A percentile compares a stretch with the other conserved stretches of the same genome.
Evolutionary conservation across 2,888 invertebrate genomes (phyloP).

Genomic region (Reticulitermes lucifugus): DNA sequence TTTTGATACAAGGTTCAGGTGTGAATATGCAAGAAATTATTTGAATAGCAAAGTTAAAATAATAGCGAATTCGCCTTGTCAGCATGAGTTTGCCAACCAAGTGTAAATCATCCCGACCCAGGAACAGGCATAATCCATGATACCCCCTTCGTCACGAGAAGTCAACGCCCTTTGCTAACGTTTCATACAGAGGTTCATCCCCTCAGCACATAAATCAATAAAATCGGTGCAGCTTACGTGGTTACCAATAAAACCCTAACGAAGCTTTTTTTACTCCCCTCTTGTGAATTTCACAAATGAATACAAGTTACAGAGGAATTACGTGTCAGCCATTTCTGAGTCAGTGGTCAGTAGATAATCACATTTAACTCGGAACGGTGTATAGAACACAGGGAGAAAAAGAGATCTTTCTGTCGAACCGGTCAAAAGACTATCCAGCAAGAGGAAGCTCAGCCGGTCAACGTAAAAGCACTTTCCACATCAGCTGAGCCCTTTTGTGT

Average conservation of each 20-base stretch:
- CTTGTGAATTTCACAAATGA: slow-evolving; percentile 48
- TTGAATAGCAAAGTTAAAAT: background rate
- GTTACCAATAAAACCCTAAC: slow-evolving; percentile 42
- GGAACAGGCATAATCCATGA: background rate
- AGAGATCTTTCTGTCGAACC: slow-evolving; percentile 38
- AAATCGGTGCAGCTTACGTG: slow-evolving; percentile 38
- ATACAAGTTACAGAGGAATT: slow-evolving; percentile 49
- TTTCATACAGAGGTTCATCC: slow-evolving; percentile 20
- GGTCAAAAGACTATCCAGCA: slow-evolving; percentile 41
- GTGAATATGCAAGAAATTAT: background rate
- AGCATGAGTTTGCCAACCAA: background rate
- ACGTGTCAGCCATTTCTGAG: slow-evolving; percentile 49
- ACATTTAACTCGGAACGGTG: slow-evolving; percentile 38
- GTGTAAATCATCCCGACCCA: background rate
- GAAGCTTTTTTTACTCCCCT: slow-evolving; percentile 26
- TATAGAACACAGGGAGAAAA: slow-evolving; percentile 4
- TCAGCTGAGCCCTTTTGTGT: slow-evolving; percentile 33
- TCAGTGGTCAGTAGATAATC: slow-evolving; percentile 50
- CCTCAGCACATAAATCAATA: slow-evolving; percentile 32
- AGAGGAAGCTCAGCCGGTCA: background rate
- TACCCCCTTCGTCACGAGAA: slow-evolving; percentile 20
- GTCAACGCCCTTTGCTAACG: slow-evolving; percentile 32
- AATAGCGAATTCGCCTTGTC: background rate
- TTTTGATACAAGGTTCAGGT: background rate
- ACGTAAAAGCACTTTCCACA: slow-evolving; percentile 36